A percentile compares a stretch with the other conserved stretches of the same genome.
Evolutionary conservation across 1,140 invertebrate species (phyloP).

Genomic region (Bombus ignitus): DNA sequence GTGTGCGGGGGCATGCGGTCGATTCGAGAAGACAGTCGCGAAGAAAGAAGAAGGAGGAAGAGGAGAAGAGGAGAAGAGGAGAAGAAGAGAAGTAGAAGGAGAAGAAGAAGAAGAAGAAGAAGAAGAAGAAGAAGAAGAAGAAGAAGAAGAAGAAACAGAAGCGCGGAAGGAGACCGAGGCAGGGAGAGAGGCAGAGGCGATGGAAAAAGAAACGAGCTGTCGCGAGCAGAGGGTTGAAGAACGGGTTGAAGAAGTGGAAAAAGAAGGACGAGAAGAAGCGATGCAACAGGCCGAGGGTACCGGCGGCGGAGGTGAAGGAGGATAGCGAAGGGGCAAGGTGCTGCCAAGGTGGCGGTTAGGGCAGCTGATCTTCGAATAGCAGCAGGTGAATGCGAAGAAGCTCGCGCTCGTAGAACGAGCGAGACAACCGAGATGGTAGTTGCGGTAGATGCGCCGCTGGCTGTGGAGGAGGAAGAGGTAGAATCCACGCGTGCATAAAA

Average conservation of each 20-base stretch:
- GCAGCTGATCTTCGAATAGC: constrained; percentile 80
- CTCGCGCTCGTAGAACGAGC: constrained; percentile 51
- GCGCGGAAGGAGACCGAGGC: background rate
- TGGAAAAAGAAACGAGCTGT: constrained; percentile 15
- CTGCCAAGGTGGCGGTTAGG: constrained; percentile 79
- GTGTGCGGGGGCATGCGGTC: constrained; percentile 52
- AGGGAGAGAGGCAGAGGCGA: constrained; percentile 17
- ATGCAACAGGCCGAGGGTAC: constrained; percentile 45
- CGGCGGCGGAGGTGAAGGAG: constrained; percentile 53
- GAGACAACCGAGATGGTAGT: constrained; percentile 56
- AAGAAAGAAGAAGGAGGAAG: constrained; percentile 1
- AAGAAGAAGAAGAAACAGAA: constrained; percentile 2
- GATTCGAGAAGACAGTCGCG: constrained; percentile 40
- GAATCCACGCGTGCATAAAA: constrained; percentile 77
- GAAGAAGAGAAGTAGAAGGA: background rate
- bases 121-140: background rate
- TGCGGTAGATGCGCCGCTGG: constrained; percentile 56
- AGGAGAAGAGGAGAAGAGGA: background rate
- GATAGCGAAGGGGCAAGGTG: constrained; percentile 74
- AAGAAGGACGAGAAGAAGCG: constrained; percentile 50
- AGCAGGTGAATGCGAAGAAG: constrained; percentile 80
- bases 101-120: background rate
- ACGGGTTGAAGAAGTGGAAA: constrained; percentile 13
- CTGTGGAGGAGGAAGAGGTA: constrained; percentile 71
- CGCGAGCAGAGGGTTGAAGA: background rate